phyloP scores from a whole-genome alignment of 2,888 invertebrate genomes.

The Noctua janthina region DNA sequence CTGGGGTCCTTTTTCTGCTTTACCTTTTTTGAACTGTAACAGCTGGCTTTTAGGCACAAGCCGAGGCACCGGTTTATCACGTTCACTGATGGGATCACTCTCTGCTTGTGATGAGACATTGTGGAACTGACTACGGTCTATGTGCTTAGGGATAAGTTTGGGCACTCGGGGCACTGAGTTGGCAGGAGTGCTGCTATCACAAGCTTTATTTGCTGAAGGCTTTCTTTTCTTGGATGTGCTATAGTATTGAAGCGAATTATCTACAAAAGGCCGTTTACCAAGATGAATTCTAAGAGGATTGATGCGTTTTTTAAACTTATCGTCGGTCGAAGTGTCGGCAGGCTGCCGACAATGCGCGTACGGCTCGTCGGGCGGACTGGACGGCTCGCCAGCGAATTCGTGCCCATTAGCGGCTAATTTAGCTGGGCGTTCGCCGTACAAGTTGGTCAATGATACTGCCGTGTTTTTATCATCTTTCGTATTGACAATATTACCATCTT shows the following conservation, averaged over 20 bases:
- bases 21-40: conserved; percentile 86
- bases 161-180: conserved; percentile 79
- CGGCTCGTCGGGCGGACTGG: conserved; percentile 74
- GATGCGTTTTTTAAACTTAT: conserved; percentile 84
- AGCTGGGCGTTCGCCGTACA: conserved; percentile 82
- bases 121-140: conserved; percentile 80
- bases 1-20: conserved; percentile 84
- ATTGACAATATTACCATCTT: conserved; percentile 88
- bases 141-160: conserved; percentile 84
- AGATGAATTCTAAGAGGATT: conserved; percentile 87
- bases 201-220: conserved; percentile 77
- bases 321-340: conserved; percentile 77
- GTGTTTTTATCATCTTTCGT: conserved; percentile 86
- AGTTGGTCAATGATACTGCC: conserved; percentile 79
- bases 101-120: conserved; percentile 80
- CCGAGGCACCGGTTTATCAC: conserved; percentile 86
- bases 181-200: conserved; percentile 77
- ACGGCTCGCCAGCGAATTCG: conserved; percentile 77
- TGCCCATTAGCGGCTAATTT: conserved; percentile 86
- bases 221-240: conserved; percentile 83
- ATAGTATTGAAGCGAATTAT: conserved; percentile 82
- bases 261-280: conserved; percentile 88
- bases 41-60: conserved; percentile 88
- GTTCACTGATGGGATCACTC: conserved; percentile 79
- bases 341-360: conserved; percentile 74